Evolutionary conservation across 2,888 invertebrate species (phyloP).

Genomic region (Capitulum mitella): DNA sequence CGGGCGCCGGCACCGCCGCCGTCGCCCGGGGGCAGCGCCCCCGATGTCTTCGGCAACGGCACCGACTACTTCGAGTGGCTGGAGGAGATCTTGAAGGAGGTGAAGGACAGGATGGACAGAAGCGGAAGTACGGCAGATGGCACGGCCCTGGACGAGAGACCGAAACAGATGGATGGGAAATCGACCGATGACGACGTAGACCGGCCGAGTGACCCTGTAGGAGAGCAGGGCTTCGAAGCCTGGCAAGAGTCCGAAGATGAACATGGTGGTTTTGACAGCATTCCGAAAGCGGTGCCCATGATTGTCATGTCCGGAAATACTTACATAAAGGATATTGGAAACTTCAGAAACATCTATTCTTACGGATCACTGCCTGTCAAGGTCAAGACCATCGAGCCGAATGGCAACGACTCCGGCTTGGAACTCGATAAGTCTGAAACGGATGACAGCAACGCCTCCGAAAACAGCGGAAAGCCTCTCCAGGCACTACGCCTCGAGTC

Average conservation of each 20-base stretch:
- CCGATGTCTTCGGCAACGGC: not conserved
- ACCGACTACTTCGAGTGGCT: conserved; percentile 14
- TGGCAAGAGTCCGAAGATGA: not conserved
- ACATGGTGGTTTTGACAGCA: not conserved
- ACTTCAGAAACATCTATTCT: not conserved
- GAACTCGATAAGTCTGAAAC: not conserved
- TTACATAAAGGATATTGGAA: conserved; percentile 10
- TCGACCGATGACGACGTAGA: not conserved
- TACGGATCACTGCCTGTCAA: not conserved
- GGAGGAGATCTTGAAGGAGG: not conserved
- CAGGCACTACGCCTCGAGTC: not conserved
- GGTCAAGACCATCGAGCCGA: not conserved
- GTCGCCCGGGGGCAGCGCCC: not conserved
- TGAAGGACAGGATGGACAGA: not conserved
- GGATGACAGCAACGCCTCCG: not conserved
- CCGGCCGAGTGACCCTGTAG: not conserved
- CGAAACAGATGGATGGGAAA: not conserved
- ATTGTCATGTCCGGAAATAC: conserved; percentile 23
- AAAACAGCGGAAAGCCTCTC: not conserved
- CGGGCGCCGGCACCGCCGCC: not conserved
- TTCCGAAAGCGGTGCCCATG: conserved; percentile 5
- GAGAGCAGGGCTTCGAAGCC: not conserved
- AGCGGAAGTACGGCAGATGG: not conserved
- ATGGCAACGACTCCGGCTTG: not conserved
- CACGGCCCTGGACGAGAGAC: not conserved